phyloP scores from a whole-genome alignment of 2,113 vertebrate genomes.

The Solea solea region DNA sequence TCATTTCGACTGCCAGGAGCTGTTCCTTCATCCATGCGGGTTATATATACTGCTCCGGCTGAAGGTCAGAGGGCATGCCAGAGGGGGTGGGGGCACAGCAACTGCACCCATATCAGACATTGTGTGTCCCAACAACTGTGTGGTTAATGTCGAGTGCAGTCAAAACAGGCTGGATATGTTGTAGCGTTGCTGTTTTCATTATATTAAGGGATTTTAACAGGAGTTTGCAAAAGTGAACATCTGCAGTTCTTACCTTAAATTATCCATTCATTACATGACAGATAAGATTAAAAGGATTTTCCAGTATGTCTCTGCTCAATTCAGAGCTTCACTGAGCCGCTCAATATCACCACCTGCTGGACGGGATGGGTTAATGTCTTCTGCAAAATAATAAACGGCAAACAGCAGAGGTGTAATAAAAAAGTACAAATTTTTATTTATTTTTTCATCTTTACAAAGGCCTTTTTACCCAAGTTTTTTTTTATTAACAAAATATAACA shows the following conservation, averaged over 20 bases:
- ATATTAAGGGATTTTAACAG: too few relatives aligned
- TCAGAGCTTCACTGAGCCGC: not conserved
- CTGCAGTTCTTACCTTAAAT: too few relatives aligned
- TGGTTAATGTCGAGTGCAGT: slow-evolving; percentile 4
- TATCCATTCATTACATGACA: too few relatives aligned
- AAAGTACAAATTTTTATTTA: slow-evolving; percentile 97
- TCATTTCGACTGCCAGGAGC: slow-evolving; percentile 80
- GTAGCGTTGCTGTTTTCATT: not conserved
- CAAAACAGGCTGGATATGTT: not conserved
- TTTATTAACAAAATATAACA: slow-evolving; percentile 98
- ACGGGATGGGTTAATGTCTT: not conserved
- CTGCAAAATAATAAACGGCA: not conserved
- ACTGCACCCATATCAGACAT: slow-evolving; percentile 54
- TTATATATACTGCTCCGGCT: slow-evolving; percentile 72
- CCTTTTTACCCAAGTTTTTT: slow-evolving; percentile 85
- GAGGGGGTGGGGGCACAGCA: slow-evolving; percentile 50
- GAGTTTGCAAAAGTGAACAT: too few relatives aligned
- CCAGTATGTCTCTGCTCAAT: too few relatives aligned
- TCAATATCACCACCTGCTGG: slow-evolving; percentile 53
- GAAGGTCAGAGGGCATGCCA: slow-evolving; percentile 71
- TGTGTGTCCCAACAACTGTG: slow-evolving; percentile 72
- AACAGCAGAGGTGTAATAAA: slow-evolving; percentile 78
- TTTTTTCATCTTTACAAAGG: slow-evolving; percentile 92
- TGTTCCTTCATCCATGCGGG: slow-evolving; percentile 21
- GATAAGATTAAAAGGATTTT: too few relatives aligned